Conservation (phyloP, 2,113 vertebrate genomes). For the Indri indri region DNA sequence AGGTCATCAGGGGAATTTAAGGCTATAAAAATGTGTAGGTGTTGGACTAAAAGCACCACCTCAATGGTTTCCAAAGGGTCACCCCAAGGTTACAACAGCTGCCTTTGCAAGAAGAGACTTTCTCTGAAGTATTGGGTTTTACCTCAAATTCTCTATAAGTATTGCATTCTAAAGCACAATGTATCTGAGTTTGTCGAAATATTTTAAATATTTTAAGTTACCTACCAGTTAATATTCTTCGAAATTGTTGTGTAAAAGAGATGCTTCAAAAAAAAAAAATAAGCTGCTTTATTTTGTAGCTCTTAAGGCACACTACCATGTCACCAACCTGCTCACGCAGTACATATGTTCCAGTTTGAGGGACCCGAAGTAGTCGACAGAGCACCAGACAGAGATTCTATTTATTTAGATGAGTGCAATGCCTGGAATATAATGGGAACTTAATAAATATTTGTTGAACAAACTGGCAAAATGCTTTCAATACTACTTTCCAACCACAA, state of each 20-base stretch:
- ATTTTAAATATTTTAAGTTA: constrained; percentile 13
- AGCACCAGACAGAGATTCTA: background rate
- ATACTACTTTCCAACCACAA: constrained; percentile 29
- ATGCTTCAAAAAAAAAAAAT: constrained; percentile 18
- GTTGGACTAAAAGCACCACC: background rate
- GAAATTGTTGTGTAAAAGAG: constrained; percentile 30
- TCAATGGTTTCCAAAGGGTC: background rate
- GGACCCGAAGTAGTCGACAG: background rate
- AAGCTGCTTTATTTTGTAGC: constrained; percentile 1
- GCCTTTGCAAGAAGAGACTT: background rate
- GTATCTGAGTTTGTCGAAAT: constrained; percentile 17
- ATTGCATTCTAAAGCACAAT: constrained; percentile 17
- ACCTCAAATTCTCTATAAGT: constrained; percentile 7
- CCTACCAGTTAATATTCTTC: background rate
- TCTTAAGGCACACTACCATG: background rate
- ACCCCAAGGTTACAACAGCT: background rate
- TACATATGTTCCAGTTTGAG: background rate
- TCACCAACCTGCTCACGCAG: background rate
- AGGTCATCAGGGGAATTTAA: constrained; percentile 22
- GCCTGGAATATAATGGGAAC: background rate
- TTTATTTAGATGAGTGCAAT: background rate
- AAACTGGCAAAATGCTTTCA: constrained; percentile 22
- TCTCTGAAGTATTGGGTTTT: background rate
- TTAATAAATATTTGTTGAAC: background rate
- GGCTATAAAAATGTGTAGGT: background rate